A percentile compares a stretch with the other conserved stretches of the same genome.
Conservation (phyloP, 2,888 invertebrate species). For the Heteromurus nitidus region DNA sequence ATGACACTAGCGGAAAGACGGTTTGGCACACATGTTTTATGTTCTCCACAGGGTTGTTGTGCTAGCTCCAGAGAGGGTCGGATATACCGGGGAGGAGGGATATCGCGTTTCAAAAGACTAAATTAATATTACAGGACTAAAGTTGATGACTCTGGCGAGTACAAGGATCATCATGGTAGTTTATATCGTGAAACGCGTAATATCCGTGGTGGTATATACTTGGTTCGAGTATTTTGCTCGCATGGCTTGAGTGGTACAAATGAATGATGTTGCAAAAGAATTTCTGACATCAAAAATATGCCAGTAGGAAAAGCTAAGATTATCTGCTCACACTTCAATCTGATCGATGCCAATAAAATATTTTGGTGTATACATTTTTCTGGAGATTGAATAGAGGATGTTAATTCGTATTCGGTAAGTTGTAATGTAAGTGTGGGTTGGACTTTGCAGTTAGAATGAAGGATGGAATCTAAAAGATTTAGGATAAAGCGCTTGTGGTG, state of each 20-base stretch:
- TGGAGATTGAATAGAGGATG: too few relatives aligned
- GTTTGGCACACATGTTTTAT: constrained; percentile 53
- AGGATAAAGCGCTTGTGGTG: too few relatives aligned
- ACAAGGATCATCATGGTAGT: constrained; percentile 37
- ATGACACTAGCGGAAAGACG: constrained; percentile 36
- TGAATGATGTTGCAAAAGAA: background rate
- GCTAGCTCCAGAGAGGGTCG: background rate
- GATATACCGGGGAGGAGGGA: background rate
- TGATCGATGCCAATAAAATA: too few relatives aligned
- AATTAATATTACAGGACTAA: constrained; percentile 50
- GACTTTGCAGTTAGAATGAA: too few relatives aligned
- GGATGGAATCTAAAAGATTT: too few relatives aligned
- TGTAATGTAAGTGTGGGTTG: too few relatives aligned
- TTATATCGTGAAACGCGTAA: constrained; percentile 15
- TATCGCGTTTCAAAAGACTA: constrained; percentile 24
- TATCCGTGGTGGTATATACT: background rate
- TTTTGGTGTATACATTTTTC: too few relatives aligned
- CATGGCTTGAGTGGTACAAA: too few relatives aligned
- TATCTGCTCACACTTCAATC: too few relatives aligned
- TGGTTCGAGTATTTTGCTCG: too few relatives aligned
- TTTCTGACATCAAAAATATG: background rate
- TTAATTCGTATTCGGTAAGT: too few relatives aligned
- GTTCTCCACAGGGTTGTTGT: constrained; percentile 40
- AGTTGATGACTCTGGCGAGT: constrained; percentile 45
- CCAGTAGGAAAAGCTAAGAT: too few relatives aligned